These are phyloP conservation scores for Sylvilagus bachmani DNA, from an alignment of 2,113 vertebrate species.

Conservation along the genomic window DNA sequence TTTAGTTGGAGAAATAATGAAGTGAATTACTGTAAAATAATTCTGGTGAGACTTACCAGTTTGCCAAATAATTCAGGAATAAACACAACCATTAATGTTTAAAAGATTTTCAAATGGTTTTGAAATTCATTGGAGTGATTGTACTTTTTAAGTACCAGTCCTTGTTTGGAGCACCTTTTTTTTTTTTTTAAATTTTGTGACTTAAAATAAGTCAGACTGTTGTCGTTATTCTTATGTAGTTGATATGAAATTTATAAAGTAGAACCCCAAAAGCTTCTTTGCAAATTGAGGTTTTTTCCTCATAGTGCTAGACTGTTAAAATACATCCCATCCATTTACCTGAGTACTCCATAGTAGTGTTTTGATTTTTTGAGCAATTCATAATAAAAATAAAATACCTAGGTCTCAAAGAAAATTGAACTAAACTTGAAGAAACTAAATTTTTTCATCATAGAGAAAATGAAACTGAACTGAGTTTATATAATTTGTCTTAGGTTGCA, in stretches of 20 bases:
- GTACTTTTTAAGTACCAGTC: constrained; percentile 1
- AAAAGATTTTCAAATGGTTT: constrained; percentile 46
- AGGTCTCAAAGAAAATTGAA: constrained; percentile 53
- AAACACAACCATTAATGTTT: constrained; percentile 32
- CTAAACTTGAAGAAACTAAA: constrained; percentile 57
- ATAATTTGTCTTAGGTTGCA: not conserved
- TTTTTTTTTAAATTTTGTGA: not conserved
- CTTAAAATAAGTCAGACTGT: not conserved
- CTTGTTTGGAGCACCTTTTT: not conserved
- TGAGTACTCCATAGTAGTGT: too few relatives aligned
- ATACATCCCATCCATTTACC: not conserved
- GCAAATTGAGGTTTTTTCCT: not conserved
- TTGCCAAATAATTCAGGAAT: constrained; percentile 59
- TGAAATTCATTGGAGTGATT: constrained; percentile 31
- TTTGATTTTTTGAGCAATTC: constrained; percentile 35
- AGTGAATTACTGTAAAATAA: constrained; percentile 32
- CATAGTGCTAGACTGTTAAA: constrained; percentile 6
- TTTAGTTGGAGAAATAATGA: not conserved
- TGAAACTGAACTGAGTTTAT: constrained; percentile 57
- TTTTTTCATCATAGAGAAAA: constrained; percentile 62
- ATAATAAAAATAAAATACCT: constrained; percentile 58
- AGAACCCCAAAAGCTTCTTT: not conserved
- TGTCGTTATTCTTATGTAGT: not conserved
- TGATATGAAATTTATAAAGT: constrained; percentile 28
- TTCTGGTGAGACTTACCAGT: constrained; percentile 34